These are phyloP conservation scores for Phalacrocorax aristotelis DNA, from an alignment of 2,113 vertebrate species.

Conservation along the genomic window DNA sequence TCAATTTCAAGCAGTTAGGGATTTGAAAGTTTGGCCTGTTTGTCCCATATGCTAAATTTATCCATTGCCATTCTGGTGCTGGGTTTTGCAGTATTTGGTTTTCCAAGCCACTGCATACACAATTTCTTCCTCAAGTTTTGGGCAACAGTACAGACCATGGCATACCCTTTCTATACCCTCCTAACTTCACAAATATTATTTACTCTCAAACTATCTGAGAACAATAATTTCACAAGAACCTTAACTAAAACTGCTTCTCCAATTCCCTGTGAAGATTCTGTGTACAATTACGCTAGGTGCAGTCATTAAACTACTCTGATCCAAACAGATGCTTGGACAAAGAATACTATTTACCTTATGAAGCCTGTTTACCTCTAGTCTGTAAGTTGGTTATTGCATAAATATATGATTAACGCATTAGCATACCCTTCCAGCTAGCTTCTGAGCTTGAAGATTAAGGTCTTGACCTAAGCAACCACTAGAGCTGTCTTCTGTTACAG, in stretches of 20 bases:
- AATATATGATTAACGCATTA: neutral
- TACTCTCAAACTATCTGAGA: neutral
- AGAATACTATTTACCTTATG: neutral
- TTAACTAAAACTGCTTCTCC: neutral
- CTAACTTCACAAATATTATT: neutral
- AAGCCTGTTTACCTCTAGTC: neutral
- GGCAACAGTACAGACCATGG: neutral
- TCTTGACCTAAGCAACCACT: slow-evolving; percentile 54
- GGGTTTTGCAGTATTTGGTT: neutral
- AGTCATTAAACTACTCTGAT: neutral
- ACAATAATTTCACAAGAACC: neutral
- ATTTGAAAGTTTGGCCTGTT: neutral
- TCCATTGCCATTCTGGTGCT: neutral
- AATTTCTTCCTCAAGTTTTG: neutral
- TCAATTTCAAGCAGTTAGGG: neutral
- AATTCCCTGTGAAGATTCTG: neutral
- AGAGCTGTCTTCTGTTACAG: slow-evolving; percentile 65
- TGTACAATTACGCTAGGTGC: neutral
- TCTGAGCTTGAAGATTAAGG: slow-evolving; percentile 73
- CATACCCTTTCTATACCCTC: neutral
- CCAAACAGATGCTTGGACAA: neutral
- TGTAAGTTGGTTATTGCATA: neutral
- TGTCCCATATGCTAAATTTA: neutral
- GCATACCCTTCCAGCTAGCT: slow-evolving; percentile 80
- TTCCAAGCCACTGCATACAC: neutral